Conservation (phyloP, 1,140 invertebrate genomes). For the Pteromalus puparum region DNA sequence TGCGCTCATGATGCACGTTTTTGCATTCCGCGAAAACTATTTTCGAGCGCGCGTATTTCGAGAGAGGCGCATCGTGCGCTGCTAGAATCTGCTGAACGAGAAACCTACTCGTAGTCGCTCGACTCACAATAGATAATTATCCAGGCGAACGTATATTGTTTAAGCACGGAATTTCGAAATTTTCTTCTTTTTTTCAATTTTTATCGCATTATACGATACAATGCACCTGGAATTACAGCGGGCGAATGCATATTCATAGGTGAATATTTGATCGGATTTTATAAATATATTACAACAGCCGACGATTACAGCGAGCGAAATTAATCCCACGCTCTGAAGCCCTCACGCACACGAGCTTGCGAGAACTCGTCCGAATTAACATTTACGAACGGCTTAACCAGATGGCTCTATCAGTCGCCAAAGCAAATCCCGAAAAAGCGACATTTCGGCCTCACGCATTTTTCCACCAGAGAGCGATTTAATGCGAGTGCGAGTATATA, state of each 20-base stretch:
- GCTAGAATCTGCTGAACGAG: background rate
- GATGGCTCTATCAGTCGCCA: background rate
- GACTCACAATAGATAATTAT: too few relatives aligned
- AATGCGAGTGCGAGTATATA: background rate
- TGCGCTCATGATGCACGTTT: background rate
- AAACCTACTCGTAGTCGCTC: background rate
- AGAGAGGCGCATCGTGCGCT: background rate
- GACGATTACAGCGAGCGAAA: background rate
- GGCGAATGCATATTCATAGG: too few relatives aligned
- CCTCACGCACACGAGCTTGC: background rate
- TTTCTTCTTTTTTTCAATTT: too few relatives aligned
- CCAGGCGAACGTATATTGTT: too few relatives aligned
- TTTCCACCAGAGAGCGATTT: background rate
- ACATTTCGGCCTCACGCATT: conserved; percentile 31
- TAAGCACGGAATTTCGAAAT: too few relatives aligned
- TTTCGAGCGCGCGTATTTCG: background rate
- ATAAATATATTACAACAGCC: background rate
- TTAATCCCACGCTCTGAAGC: background rate
- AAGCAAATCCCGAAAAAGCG: conserved; percentile 29
- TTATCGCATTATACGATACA: too few relatives aligned
- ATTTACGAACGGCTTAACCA: conserved; percentile 4
- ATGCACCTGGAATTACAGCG: too few relatives aligned
- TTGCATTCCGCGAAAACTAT: background rate
- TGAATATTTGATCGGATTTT: background rate
- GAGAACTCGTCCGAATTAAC: conserved; percentile 3